Evolutionary conservation across 2,797 vertebrate species (phyloP).

Genomic region (Sebastes hopkinsi): DNA sequence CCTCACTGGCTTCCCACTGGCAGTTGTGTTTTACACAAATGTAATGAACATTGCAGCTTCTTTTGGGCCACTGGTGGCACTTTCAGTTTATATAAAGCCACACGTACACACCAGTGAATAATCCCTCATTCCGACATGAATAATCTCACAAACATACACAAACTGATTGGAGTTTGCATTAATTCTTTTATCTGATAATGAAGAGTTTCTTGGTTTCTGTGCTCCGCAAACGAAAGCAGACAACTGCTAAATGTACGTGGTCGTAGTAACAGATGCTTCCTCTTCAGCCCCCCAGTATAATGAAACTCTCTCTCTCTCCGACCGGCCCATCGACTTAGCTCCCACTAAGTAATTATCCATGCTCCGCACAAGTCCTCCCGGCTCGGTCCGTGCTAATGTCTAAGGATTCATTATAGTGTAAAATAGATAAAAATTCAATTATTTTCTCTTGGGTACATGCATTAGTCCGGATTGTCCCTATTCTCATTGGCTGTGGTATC

Average conservation of each 20-base stretch:
- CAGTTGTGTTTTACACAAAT: background rate
- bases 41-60: background rate
- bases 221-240: background rate
- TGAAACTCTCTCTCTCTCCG: conserved; percentile 58
- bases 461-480: conserved; percentile 51
- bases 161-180: conserved; percentile 10
- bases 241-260: conserved; percentile 27
- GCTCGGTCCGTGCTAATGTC: conserved; percentile 60
- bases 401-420: conserved; percentile 73
- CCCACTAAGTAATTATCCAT: conserved; percentile 79
- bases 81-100: background rate
- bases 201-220: background rate
- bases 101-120: background rate
- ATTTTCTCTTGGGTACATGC: conserved; percentile 56
- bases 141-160: conserved; percentile 3
- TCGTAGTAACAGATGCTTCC: conserved; percentile 65
- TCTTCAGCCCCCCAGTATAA: conserved; percentile 53
- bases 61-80: background rate
- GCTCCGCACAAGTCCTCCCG: conserved; percentile 65
- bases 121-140: background rate
- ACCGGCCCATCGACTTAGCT: conserved; percentile 64
- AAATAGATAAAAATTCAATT: conserved; percentile 81
- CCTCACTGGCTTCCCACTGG: background rate
- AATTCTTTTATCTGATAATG: conserved; percentile 29
- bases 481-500: conserved; percentile 41